Base-by-base conservation (phyloP, 2,797 vertebrate genomes). In the Vultur gryphus region DNA sequence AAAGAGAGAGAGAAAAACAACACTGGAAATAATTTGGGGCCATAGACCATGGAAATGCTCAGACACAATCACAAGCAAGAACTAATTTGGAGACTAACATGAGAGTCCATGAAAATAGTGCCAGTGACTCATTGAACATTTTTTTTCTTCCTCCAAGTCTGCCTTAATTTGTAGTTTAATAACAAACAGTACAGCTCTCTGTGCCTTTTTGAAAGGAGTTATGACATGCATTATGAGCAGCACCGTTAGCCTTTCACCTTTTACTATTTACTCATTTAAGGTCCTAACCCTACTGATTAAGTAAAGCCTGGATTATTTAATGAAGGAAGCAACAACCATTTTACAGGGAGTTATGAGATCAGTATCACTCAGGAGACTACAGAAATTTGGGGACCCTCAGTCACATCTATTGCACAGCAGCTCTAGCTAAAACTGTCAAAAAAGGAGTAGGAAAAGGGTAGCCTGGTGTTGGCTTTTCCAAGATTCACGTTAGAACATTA, bases 171-270 rank as follows among this genome's bases (percentile, higher is more conserved):
- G 70, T 83, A 67, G 62, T 88, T 82, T 92, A 90, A 92, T 93
- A 95, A 97, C 87, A 91, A 94, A 95, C 57, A 90, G 37, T 73
- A 64, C 59, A 76, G 70, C 52, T 48, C 55, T 62, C 78, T 52
- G 7, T 52, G 58, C 70, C 43, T 90, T 91, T 95, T 92, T 84
- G 71, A 87, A 67, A 93, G 66, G 43, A 82, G 64, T 92, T 95
- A 89, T 73, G 88, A 93, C 88, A 94, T 94, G 48, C 88, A 94
- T 96, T 94, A 97, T 87, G 91, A 92, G 73, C 55, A 94, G 39
- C 48, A 89, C 62, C 94, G 95, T 97, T 97, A 96, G 70, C 90
- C 69, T 94, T 84, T 97, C 90, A 90, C 94, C 88, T 79, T 79
- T 48, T 59, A 55, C 85, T 87, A 80, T 94, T 96, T 89, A 94